Conservation (phyloP, 2,888 invertebrate species). For the Leptinotarsa juncta region DNA sequence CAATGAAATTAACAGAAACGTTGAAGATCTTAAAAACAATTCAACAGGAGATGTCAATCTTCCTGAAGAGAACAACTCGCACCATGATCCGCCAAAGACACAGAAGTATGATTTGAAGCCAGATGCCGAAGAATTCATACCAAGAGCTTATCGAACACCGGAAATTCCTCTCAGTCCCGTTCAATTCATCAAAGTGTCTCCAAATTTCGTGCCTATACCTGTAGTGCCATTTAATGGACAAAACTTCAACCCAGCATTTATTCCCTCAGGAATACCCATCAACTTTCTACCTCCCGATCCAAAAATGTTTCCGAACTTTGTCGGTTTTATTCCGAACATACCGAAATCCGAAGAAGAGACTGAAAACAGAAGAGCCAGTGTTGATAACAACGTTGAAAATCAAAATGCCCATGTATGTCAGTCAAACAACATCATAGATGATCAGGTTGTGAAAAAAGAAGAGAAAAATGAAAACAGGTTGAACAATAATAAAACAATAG, state of each 20-base stretch:
- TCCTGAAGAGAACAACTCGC: neutral
- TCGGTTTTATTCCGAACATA: slow-evolving; percentile 50
- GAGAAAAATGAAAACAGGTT: slow-evolving; percentile 40
- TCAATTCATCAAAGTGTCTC: slow-evolving; percentile 58
- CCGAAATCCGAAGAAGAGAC: slow-evolving; percentile 34
- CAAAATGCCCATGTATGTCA: slow-evolving; percentile 32
- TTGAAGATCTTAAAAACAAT: neutral
- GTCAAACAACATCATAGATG: slow-evolving; percentile 40
- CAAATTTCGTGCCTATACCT: slow-evolving; percentile 61
- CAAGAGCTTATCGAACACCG: slow-evolving; percentile 57
- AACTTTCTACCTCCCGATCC: slow-evolving; percentile 60
- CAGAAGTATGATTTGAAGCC: slow-evolving; percentile 58
- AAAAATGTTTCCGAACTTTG: slow-evolving; percentile 51
- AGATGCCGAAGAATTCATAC: slow-evolving; percentile 66
- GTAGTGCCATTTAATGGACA: slow-evolving; percentile 56
- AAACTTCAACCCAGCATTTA: slow-evolving; percentile 53
- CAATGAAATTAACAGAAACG: neutral
- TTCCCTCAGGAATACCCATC: slow-evolving; percentile 58
- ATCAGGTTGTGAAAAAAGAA: slow-evolving; percentile 32
- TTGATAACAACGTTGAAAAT: slow-evolving; percentile 23
- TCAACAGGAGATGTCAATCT: neutral
- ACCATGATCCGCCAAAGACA: slow-evolving; percentile 25
- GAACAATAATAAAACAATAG: slow-evolving; percentile 55
- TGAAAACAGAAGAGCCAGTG: slow-evolving; percentile 32
- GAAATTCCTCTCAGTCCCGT: slow-evolving; percentile 51